Percentiles rank a stretch among this genome's conserved stretches.
phyloP scores from a whole-genome alignment of 2,113 vertebrate genomes.

The Hydropotes inermis region DNA sequence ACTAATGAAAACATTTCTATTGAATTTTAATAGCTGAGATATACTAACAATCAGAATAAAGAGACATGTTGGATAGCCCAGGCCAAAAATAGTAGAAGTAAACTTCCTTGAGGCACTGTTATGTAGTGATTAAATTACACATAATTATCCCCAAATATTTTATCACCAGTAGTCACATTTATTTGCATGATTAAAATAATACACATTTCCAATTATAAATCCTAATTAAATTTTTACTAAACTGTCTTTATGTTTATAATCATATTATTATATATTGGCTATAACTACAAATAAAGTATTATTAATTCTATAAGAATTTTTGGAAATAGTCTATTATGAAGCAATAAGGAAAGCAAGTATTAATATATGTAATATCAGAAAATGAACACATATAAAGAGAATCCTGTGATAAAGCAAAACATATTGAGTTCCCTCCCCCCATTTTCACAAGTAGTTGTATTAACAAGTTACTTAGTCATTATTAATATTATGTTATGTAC shows the following conservation, averaged over 20 bases:
- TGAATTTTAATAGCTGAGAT: not conserved
- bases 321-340: not conserved
- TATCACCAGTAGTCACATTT: not conserved
- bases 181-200: not conserved
- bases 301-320: not conserved
- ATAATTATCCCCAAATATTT: not conserved
- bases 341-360: slow-evolving; percentile 18
- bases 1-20: not conserved
- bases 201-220: not conserved
- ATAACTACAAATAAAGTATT: not conserved
- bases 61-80: not conserved
- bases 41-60: not conserved
- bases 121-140: not conserved
- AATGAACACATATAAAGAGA: slow-evolving; percentile 21
- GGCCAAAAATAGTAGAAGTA: not conserved
- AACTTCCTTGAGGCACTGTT: not conserved
- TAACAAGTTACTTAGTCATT: not conserved
- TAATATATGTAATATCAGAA: not conserved
- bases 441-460: not conserved
- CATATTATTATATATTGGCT: slow-evolving; percentile 28
- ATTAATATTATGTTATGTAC: not conserved
- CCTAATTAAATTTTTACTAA: not conserved
- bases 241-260: slow-evolving; percentile 25
- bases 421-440: not conserved
- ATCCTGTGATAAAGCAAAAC: not conserved